Conservation (phyloP, 1,140 invertebrate species). For the Latrodectus geometricus region DNA sequence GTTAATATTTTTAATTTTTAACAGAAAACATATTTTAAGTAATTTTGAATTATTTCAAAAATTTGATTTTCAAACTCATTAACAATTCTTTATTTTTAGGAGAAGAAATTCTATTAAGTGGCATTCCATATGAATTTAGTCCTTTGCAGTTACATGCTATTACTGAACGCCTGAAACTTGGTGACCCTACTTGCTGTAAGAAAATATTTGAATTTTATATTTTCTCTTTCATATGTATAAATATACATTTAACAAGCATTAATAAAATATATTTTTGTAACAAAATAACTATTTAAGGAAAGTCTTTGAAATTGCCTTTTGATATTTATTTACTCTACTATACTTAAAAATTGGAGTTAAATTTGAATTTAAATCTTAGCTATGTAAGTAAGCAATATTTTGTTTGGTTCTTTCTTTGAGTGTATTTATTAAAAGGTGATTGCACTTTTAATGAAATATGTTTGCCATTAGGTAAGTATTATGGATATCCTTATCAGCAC, state of each 20-base stretch:
- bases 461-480: no score
- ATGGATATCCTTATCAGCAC: no score
- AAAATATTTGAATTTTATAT: background rate
- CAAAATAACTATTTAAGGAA: background rate
- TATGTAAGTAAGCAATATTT: no score
- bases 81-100: conserved; percentile 69
- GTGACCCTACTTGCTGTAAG: conserved; percentile 76
- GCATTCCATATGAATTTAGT: conserved; percentile 63
- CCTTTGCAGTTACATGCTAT: conserved; percentile 84
- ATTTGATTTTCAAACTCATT: no score
- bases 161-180: conserved; percentile 85
- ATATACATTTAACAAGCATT: background rate
- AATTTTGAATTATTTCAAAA: no score
- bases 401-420: no score
- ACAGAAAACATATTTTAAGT: no score
- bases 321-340: background rate
- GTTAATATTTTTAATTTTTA: no score
- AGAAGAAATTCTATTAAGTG: conserved; percentile 71
- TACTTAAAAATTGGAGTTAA: background rate
- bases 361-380: background rate
- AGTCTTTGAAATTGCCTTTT: background rate
- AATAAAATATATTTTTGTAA: no score
- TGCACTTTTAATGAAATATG: no score
- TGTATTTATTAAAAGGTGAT: no score
- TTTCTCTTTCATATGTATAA: background rate